Evolutionary conservation across 92 coral and sea anemone genomes (phyloP).

Genomic region (Epizoanthus fatuus): DNA sequence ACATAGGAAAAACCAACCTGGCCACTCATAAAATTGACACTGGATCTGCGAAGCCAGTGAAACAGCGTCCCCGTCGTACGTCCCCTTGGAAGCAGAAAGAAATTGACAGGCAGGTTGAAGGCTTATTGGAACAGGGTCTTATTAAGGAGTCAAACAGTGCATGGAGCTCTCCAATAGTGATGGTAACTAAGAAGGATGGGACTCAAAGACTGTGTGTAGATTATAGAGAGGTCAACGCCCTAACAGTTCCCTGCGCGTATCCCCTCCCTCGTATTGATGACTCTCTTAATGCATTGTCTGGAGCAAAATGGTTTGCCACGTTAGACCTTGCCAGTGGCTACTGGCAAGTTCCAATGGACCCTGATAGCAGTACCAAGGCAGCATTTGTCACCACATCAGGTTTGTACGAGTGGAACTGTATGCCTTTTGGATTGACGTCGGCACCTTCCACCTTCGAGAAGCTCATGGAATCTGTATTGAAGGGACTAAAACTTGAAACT

Average conservation of each 20-base stretch:
- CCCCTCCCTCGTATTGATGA: conserved; percentile 63
- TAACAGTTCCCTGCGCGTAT: conserved; percentile 64
- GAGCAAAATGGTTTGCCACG: conserved; percentile 59
- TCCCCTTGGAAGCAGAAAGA: conserved; percentile 51
- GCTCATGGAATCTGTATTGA: conserved; percentile 53
- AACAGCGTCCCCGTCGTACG: conserved; percentile 46
- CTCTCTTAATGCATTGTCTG: conserved; percentile 54
- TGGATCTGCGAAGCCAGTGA: conserved; percentile 5
- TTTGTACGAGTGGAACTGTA: conserved; percentile 49
- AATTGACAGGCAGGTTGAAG: conserved; percentile 30
- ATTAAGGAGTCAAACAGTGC: conserved; percentile 61
- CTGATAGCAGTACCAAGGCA: conserved; percentile 51
- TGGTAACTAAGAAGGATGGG: conserved; percentile 73
- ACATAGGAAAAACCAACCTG: conserved; percentile 38
- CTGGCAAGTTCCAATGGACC: conserved; percentile 70
- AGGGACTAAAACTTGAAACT: conserved; percentile 26
- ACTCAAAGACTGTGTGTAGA: conserved; percentile 63
- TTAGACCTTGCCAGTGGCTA: conserved; percentile 61
- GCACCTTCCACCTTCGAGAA: conserved; percentile 48
- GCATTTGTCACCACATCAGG: conserved; percentile 64
- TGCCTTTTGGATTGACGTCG: conserved; percentile 34
- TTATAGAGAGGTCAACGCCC: conserved; percentile 34
- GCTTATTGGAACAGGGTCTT: conserved; percentile 41
- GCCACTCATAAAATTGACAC: conserved; percentile 44
- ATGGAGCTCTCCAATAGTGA: conserved; percentile 58